Evolutionary conservation across 1,140 invertebrate genomes (phyloP).

Genomic region (Drosophila ambigua): DNA sequence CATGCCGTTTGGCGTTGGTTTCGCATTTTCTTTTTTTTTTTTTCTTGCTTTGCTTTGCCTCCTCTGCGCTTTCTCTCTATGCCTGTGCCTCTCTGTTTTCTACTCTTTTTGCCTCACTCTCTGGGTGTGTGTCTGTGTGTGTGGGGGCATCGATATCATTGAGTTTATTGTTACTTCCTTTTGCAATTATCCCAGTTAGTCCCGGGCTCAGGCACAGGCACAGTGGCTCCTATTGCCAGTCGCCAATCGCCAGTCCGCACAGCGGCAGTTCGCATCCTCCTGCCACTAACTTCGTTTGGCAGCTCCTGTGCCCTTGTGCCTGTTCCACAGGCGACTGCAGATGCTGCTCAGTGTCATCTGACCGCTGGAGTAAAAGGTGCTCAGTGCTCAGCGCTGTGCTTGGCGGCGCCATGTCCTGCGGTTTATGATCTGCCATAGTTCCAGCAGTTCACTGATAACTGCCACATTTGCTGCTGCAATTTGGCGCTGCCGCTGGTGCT

Average conservation of each 20-base stretch:
- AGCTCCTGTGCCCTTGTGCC: background rate
- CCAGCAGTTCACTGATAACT: no score
- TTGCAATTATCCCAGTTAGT: conserved; percentile 81
- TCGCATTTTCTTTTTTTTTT: conserved; percentile 8
- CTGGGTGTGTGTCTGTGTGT: background rate
- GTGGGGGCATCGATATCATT: conserved; percentile 73
- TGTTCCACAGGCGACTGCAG: no score
- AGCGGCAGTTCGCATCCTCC: background rate
- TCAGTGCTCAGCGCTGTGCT: conserved; percentile 2
- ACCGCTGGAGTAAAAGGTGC: conserved; percentile 35
- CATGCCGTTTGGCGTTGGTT: conserved; percentile 29
- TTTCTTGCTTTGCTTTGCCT: background rate
- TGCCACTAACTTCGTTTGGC: conserved; percentile 25
- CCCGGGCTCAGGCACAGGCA: conserved; percentile 47
- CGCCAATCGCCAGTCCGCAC: background rate
- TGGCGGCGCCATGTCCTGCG: conserved; percentile 15
- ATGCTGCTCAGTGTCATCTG: conserved; percentile 23
- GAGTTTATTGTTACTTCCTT: conserved; percentile 81
- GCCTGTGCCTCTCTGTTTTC: background rate
- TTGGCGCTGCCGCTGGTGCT: no score
- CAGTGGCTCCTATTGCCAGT: conserved; percentile 18
- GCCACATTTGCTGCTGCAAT: no score
- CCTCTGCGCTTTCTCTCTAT: conserved; percentile 4
- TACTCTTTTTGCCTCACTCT: conserved; percentile 12
- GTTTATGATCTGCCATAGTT: conserved; percentile 21